Evolutionary conservation across 2,888 invertebrate genomes (phyloP).

Genomic region (Mellilla xanthometata): DNA sequence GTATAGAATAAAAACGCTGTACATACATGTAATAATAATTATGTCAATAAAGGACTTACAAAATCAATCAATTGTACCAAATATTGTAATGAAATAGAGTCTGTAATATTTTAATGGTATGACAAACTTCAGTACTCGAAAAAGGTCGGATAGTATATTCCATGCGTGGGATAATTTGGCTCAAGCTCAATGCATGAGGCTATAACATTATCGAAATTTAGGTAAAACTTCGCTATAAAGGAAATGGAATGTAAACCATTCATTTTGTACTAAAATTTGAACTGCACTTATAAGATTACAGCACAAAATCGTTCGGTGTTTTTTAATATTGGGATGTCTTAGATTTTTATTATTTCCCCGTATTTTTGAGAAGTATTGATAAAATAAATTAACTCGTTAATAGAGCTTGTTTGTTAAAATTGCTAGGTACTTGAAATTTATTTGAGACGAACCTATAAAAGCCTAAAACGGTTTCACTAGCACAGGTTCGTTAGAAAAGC

Average conservation of each 20-base stretch:
- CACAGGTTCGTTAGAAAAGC: not conserved
- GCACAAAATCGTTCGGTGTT: no score
- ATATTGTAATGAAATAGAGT: slow-evolving; percentile 9
- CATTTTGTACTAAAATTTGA: slow-evolving; percentile 1
- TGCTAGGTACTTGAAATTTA: no score
- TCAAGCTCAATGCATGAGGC: slow-evolving; percentile 40
- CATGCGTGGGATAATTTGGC: slow-evolving; percentile 44
- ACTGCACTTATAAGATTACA: slow-evolving; percentile 8
- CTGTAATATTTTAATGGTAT: no score
- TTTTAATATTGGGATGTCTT: no score
- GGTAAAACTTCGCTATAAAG: slow-evolving; percentile 28
- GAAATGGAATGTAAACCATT: slow-evolving; percentile 5
- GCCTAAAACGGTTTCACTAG: no score
- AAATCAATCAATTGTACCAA: slow-evolving; percentile 1
- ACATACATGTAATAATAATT: no score
- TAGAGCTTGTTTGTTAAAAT: no score
- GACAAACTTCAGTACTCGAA: slow-evolving; percentile 2
- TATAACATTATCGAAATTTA: slow-evolving; percentile 38
- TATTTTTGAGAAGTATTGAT: no score
- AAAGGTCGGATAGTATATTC: slow-evolving; percentile 15
- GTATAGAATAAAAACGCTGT: no score
- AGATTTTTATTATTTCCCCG: no score
- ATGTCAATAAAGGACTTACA: no score
- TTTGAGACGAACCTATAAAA: not conserved
- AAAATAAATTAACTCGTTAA: no score